Base-by-base conservation (phyloP, 1,140 invertebrate species). In the Himalopsyche phryganea region DNA sequence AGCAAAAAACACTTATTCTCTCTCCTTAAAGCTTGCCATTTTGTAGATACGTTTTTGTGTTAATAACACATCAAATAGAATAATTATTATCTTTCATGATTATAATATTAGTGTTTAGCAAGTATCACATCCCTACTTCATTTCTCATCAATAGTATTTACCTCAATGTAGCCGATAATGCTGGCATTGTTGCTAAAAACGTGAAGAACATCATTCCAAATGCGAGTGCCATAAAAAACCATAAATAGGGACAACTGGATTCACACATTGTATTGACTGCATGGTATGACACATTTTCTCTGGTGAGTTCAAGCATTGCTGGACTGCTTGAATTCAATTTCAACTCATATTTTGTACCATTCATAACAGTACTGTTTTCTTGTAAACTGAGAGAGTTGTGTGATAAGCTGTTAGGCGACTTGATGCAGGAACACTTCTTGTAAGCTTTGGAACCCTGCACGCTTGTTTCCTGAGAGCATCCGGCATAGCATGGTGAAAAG, bases 401-500 rank as follows among this genome's bases (percentile, higher is more conserved):
- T 4, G n/a, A 6, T 5, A 15, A 5, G 11, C n/a, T 11, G 23
- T 38, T 53, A 11, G 35, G 45, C 17, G 33, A 19, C 9, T 23
- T 18, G 11, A 80, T 70, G 60, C 85, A 86, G 2, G 67, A 72
- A 65, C 85, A 87, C 38, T 82, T 71, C 6, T 67, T 66, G 65
- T 84, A 87, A 0, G 81, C 65, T 55, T 72, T 71, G 13, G 68
- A 58, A 35, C 66, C 61, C 40, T 75, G 68, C 14, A 65, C 63
- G 10, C 69, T 68, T 5, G 68, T 65, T 58, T 80, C 79, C 28
- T 69, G 44, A 13, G 72, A 71, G 71, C 91, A 94, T 20, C 89
- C 91, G 0, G 91, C 91, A 75, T 88, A 84, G 69, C 91, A 94
- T 0, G 91, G 85, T 32, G 89, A 92, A 73, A 86, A 92, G 70